Conservation (phyloP, 2,113 vertebrate genomes). For the Nothobranchius kuhntae region DNA sequence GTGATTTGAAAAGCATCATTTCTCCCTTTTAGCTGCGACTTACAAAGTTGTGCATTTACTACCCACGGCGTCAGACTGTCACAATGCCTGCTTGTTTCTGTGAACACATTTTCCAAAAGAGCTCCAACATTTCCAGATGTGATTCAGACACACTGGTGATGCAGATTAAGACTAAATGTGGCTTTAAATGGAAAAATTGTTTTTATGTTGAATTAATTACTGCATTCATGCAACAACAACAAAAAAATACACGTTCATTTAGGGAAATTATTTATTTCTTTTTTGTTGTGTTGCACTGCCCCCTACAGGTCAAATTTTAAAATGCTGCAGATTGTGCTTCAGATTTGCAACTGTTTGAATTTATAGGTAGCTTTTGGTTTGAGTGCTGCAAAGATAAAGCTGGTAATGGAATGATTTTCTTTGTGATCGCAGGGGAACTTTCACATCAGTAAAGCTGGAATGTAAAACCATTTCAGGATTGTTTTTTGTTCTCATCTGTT, state of each 20-base stretch:
- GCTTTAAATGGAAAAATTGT: constrained; percentile 4
- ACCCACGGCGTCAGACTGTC: constrained; percentile 32
- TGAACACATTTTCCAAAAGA: constrained; percentile 7
- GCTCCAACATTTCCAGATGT: neutral
- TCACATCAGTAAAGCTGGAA: too few relatives aligned
- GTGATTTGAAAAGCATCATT: constrained; percentile 49
- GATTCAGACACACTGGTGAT: constrained; percentile 1
- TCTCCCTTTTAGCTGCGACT: constrained; percentile 49
- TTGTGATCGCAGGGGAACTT: too few relatives aligned
- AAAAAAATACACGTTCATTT: neutral
- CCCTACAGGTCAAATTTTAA: constrained; percentile 38
- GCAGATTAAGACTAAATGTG: constrained; percentile 1
- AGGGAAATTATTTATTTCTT: neutral
- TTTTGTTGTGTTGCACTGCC: constrained; percentile 56
- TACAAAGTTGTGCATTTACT: constrained; percentile 47
- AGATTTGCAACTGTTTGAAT: too few relatives aligned
- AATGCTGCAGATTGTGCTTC: neutral
- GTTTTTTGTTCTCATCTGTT: too few relatives aligned
- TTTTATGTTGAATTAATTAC: constrained; percentile 18
- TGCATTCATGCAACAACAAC: constrained; percentile 4
- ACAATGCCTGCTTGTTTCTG: constrained; percentile 5
- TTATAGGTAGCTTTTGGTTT: too few relatives aligned
- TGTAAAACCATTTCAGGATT: too few relatives aligned
- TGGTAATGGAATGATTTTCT: too few relatives aligned
- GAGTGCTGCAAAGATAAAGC: too few relatives aligned